These are phyloP conservation scores for Acanthopleura granulata DNA, from an alignment of 2,888 invertebrate species.

Conservation along the genomic window DNA sequence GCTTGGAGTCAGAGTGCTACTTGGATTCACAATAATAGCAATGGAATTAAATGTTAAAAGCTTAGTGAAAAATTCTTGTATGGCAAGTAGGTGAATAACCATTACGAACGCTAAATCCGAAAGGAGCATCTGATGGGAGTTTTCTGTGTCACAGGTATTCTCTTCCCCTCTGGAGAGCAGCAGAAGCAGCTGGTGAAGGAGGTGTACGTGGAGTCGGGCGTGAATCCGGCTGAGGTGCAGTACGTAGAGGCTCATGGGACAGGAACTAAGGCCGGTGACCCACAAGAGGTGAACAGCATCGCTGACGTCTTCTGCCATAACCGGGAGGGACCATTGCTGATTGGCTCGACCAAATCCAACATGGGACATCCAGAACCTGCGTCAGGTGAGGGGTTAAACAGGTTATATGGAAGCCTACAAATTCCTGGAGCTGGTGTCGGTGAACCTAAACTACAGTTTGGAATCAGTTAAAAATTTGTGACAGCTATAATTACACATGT, in stretches of 20 bases:
- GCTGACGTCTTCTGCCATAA: slow-evolving; percentile 75
- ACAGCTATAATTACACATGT: no score
- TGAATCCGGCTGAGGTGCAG: slow-evolving; percentile 85
- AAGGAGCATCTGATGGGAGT: no score
- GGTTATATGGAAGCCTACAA: no score
- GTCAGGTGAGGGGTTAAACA: slow-evolving; percentile 70
- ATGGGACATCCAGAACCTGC: slow-evolving; percentile 97
- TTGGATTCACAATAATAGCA: no score
- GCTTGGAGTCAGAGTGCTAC: no score
- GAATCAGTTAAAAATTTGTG: no score
- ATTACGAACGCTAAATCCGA: no score
- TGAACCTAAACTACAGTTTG: no score
- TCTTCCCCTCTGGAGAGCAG: slow-evolving; percentile 76
- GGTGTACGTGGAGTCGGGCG: slow-evolving; percentile 85
- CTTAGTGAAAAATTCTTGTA: no score
- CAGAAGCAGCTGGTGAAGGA: slow-evolving; percentile 78
- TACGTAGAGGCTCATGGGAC: slow-evolving; percentile 99
- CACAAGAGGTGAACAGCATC: slow-evolving; percentile 96
- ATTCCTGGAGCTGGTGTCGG: no score
- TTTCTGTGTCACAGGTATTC: slow-evolving; percentile 65
- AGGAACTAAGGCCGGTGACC: slow-evolving; percentile 94
- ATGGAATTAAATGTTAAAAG: no score
- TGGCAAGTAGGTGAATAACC: no score
- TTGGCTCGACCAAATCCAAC: slow-evolving; percentile 98
- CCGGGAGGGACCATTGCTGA: slow-evolving; percentile 79